A percentile compares a stretch with the other conserved stretches of the same genome.
Conservation (phyloP, 53 echinoderm and acorn worm genomes). For the Echinarachnius parma region DNA sequence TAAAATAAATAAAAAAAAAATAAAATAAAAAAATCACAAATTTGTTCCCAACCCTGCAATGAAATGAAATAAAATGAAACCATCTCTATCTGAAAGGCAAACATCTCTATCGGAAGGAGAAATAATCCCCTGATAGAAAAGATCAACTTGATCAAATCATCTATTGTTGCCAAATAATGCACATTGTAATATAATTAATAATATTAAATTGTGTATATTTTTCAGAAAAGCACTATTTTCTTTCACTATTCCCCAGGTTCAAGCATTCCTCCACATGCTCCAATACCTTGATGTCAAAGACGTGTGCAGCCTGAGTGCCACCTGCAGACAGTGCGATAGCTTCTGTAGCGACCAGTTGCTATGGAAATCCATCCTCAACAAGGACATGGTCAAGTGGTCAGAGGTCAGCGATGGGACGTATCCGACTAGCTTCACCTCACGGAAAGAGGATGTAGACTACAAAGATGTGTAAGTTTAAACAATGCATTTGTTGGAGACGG, state of each 20-base stretch:
- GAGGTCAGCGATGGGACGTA: conserved; percentile 72
- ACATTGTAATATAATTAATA: no score
- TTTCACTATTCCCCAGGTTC: conserved; percentile 47
- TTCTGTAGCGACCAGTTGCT: conserved; percentile 74
- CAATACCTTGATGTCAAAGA: conserved; percentile 72
- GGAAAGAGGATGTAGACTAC: conserved; percentile 58
- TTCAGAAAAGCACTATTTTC: background rate
- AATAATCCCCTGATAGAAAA: no score
- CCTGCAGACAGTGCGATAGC: conserved; percentile 56
- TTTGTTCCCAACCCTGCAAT: no score
- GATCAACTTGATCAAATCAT: no score
- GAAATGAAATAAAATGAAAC: no score
- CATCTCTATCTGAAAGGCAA: no score
- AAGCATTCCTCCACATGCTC: conserved; percentile 72
- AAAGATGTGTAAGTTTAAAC: conserved; percentile 95
- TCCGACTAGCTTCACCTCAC: conserved; percentile 41
- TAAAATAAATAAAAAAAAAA: no score
- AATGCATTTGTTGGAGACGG: no score
- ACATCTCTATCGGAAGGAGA: no score
- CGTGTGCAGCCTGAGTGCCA: conserved; percentile 58
- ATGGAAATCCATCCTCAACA: conserved; percentile 69
- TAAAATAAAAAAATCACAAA: no score
- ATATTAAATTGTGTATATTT: background rate
- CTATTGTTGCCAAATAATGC: no score
- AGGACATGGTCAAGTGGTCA: conserved; percentile 75